Base-by-base conservation (phyloP, 1,140 invertebrate species). In the Platyscapa corneri region DNA sequence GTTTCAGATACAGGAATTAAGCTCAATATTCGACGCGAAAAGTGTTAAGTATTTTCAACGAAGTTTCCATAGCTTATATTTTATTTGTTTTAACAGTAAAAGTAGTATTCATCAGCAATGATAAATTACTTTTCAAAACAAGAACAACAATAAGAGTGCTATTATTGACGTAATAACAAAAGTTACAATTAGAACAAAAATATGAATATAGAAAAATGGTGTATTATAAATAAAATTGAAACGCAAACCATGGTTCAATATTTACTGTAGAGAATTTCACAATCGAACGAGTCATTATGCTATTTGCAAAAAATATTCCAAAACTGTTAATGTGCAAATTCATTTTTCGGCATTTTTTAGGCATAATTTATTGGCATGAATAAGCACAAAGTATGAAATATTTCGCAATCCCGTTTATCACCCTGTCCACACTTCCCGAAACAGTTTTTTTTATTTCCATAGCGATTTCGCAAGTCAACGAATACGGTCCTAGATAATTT, bases 321-420 rank as follows among this genome's bases (percentile, higher is more conserved):
- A 53, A 2, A 53, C 16, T 53, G 8, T 0, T 27, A 80, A 30
- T 6, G 34, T 34, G n/a, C 8, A 81, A 70, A 81, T 72, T 49
- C 18, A 81, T 81, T 81, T 34, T 81, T 30, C 2, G 34, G 2
- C 0, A 77, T 53, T 81, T 72, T n/a, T 46, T 12, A 5, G 23
- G 79, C 20, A 82, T 53, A 72, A 72, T 60, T 56, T 60, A 75
- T 74, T 74, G n/a, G 5, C 23, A 27, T 39, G 1, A 18, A 74
- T 32, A 32, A 74, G 53, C 16, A 42, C 32, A 64, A 18, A 30
- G 16, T 32, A 32, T 23, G 30, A 37, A 32, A 74, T 82, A 82
- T 83, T 76, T 76, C 64, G 72, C 72, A 83, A 83, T 76, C 16
- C 76, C 56, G 72, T 83, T 64, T 83, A 76, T 83, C 53, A 76